Evolutionary conservation across 1,140 invertebrate species (phyloP), one percentile per base, ranked within the genome.

Genomic region (Argopecten irradians): DNA sequence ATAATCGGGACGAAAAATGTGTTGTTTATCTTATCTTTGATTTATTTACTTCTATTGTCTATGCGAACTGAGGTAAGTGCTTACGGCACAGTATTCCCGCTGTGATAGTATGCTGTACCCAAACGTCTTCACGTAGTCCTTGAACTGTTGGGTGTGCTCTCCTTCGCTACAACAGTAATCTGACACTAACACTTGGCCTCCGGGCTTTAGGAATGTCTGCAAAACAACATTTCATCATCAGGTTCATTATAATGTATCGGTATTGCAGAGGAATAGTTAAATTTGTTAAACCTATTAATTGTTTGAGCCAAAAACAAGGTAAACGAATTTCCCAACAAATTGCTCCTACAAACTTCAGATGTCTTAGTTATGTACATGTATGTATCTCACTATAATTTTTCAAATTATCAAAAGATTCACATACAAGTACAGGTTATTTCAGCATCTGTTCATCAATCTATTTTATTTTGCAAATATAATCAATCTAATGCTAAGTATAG

Each of bases 81-180:
- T 85, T 95, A 96, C 95, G 90, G 96, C 92, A 84, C 96, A 96
- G 92, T 97, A 97, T 85, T 96, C 93, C 33, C 93, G 86, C 19
- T 96, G 95, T 13, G 96, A 96, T 16, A 96, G 93, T 14, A 97
- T 93, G 90, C 95, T 94, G 90, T 97, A 97, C 7, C 96, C 96
- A 92, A 97, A 93, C 90, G 96, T 96, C 85, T 95, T 94, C 14
- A 97, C 96, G 89, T 97, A 97, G 14, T 95, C 93, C 84, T 95
- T 92, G 93, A 97, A 97, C 41, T 96, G 93, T 28, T 96, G 94
- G 0, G 95, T 95, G 86, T 96, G 95, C 87, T 95, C 93, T 82
- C 96, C 95, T 86, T 96, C 95, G 86, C 96, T 96, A 85, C 96
- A 96, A 90, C 96, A 96, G 92, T 97, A 97, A 93, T 97, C 97